Conservation (phyloP, 2,888 invertebrate genomes). For the Drosophila monieri region DNA sequence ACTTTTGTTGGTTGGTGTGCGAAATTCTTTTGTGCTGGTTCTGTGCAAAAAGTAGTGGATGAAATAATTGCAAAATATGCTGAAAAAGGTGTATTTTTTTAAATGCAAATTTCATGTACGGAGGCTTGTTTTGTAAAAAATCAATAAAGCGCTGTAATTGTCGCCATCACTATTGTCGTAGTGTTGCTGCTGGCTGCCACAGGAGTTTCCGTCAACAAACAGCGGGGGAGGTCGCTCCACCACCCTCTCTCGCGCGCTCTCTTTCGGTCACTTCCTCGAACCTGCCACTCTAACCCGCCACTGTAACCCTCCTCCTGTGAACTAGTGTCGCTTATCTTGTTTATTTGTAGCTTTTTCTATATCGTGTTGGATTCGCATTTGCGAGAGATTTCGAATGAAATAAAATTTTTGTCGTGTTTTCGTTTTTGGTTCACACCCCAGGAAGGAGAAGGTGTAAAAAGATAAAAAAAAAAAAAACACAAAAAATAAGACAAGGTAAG, state of each 20-base stretch:
- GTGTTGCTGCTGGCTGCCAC: conserved; percentile 35
- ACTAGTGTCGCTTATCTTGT: conserved; percentile 39
- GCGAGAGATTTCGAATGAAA: conserved; percentile 29
- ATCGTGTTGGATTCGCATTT: conserved; percentile 39
- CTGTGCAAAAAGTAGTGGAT: conserved; percentile 47
- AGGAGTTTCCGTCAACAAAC: conserved; percentile 69
- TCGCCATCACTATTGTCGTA: conserved; percentile 38
- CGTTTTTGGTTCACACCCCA: conserved; percentile 20
- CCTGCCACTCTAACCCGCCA: no score
- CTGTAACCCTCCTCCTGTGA: conserved; percentile 11
- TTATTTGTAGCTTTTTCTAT: conserved; percentile 37
- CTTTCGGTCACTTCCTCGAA: conserved; percentile 17
- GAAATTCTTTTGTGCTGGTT: conserved; percentile 69
- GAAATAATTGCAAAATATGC: conserved; percentile 50
- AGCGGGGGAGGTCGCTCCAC: conserved; percentile 23
- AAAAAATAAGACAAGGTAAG: conserved; percentile 13
- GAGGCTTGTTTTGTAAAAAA: conserved; percentile 58
- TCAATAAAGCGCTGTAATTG: conserved; percentile 62
- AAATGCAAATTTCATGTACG: conserved; percentile 15
- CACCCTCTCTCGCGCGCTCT: conserved; percentile 31
- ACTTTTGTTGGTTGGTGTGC: conserved; percentile 47
- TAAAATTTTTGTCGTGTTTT: conserved; percentile 21
- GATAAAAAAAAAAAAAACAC: conserved; percentile 1
- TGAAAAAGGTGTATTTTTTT: conserved; percentile 4
- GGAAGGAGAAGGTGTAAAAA: conserved; percentile 16